phyloP scores from a whole-genome alignment of 2,797 vertebrate genomes.

The Valencia hispanica region DNA sequence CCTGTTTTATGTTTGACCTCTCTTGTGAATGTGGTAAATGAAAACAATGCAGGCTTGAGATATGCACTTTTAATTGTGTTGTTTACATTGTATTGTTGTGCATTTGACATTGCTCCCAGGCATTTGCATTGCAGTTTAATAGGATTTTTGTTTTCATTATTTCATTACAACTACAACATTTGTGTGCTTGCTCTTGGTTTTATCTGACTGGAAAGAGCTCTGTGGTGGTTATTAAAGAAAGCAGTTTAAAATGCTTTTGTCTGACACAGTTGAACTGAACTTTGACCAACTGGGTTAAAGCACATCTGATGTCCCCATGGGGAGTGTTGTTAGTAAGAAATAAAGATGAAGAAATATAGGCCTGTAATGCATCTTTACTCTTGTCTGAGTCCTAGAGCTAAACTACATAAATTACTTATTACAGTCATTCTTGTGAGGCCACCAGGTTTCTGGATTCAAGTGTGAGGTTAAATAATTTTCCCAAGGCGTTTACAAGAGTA shows the following conservation, averaged over 20 bases:
- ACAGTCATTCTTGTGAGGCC: background rate
- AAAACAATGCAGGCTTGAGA: conserved; percentile 8
- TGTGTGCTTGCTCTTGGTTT: background rate
- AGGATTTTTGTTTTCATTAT: background rate
- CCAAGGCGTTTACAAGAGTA: conserved; percentile 15
- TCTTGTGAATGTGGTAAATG: conserved; percentile 22
- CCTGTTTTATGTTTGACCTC: conserved; percentile 16
- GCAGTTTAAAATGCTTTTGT: conserved; percentile 11
- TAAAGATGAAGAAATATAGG: background rate
- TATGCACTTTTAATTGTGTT: background rate
- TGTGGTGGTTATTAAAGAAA: conserved; percentile 17
- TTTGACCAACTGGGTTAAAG: conserved; percentile 4
- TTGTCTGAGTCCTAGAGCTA: background rate
- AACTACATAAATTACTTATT: background rate
- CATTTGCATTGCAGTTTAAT: background rate
- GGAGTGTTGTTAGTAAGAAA: background rate
- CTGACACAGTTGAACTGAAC: conserved; percentile 10
- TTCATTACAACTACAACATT: background rate
- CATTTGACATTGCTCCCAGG: conserved; percentile 4
- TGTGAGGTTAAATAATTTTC: conserved; percentile 21
- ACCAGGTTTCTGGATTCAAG: conserved; percentile 11
- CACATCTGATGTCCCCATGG: background rate
- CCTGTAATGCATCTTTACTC: background rate
- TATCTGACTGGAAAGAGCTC: conserved; percentile 12
- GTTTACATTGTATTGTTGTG: conserved; percentile 4